Percentiles rank a stretch among this genome's conserved stretches.
Conservation (phyloP, 2,113 vertebrate genomes). For the Shinisaurus crocodilurus region DNA sequence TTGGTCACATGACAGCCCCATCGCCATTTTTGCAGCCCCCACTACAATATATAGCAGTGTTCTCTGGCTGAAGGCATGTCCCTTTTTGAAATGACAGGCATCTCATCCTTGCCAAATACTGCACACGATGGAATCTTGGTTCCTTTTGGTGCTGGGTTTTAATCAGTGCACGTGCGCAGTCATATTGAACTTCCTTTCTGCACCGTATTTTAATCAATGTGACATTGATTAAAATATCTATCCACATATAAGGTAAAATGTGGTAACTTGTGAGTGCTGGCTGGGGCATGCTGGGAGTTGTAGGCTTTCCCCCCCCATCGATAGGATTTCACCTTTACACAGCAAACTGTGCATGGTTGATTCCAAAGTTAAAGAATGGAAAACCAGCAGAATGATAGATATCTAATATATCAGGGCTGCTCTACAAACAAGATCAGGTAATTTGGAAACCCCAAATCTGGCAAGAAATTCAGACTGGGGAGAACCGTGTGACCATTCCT, state of each 20-base stretch:
- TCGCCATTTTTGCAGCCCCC: too few species aligned
- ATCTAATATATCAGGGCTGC: not conserved
- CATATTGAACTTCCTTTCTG: not conserved
- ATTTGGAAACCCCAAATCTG: not conserved
- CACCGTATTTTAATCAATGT: not conserved
- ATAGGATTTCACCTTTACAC: too few species aligned
- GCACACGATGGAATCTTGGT: too few species aligned
- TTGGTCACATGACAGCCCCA: too few species aligned
- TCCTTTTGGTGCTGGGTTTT: too few species aligned
- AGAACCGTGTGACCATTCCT: not conserved
- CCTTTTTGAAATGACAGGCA: conserved; percentile 52
- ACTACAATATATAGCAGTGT: conserved; percentile 28
- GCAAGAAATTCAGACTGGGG: not conserved
- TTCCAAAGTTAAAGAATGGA: not conserved
- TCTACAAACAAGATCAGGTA: not conserved
- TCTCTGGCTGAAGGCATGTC: conserved; percentile 43
- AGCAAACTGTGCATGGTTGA: not conserved
- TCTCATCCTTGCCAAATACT: too few species aligned
- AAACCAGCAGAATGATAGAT: too few species aligned
- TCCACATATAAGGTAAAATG: not conserved
- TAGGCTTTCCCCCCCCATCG: too few species aligned
- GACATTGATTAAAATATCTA: not conserved
- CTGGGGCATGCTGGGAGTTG: too few species aligned
- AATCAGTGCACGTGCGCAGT: not conserved
- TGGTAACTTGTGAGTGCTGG: too few species aligned